A percentile compares a stretch with the other conserved stretches of the same genome.
Evolutionary conservation across 2,888 invertebrate species (phyloP).

Genomic region (Anarsia innoxiella): DNA sequence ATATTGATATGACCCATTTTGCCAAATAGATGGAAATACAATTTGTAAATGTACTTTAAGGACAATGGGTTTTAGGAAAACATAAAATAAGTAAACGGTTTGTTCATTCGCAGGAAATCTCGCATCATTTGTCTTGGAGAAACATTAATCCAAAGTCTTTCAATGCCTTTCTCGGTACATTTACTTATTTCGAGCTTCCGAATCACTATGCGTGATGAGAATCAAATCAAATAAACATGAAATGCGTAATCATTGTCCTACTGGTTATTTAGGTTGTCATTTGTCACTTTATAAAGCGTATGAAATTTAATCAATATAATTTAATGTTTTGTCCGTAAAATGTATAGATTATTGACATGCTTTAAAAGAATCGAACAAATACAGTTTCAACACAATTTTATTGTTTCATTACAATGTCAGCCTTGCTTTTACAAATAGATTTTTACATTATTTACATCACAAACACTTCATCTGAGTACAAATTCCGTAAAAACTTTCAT

Average conservation of each 20-base stretch:
- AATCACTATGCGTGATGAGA: no score
- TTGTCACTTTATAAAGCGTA: no score
- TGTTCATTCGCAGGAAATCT: neutral
- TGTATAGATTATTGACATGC: no score
- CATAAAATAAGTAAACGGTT: neutral
- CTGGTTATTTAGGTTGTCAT: no score
- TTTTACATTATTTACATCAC: slow-evolving; percentile 70
- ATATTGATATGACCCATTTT: no score
- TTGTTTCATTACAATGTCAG: slow-evolving; percentile 73
- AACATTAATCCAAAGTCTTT: slow-evolving; percentile 1
- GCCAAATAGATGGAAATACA: no score
- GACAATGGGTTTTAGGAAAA: neutral
- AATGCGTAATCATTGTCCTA: no score
- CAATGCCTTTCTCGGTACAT: neutral
- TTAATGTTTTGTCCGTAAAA: no score
- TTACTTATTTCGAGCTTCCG: neutral
- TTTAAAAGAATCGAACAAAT: slow-evolving; percentile 13
- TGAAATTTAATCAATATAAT: no score
- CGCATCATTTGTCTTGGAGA: slow-evolving; percentile 4
- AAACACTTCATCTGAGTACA: slow-evolving; percentile 55
- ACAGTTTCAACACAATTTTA: slow-evolving; percentile 69
- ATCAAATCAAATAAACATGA: no score
- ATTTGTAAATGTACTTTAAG: no score
- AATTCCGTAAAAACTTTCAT: slow-evolving; percentile 64
- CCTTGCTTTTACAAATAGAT: slow-evolving; percentile 71